phyloP scores from a whole-genome alignment of 2,113 vertebrate species.

The Amphilophus citrinellus region DNA sequence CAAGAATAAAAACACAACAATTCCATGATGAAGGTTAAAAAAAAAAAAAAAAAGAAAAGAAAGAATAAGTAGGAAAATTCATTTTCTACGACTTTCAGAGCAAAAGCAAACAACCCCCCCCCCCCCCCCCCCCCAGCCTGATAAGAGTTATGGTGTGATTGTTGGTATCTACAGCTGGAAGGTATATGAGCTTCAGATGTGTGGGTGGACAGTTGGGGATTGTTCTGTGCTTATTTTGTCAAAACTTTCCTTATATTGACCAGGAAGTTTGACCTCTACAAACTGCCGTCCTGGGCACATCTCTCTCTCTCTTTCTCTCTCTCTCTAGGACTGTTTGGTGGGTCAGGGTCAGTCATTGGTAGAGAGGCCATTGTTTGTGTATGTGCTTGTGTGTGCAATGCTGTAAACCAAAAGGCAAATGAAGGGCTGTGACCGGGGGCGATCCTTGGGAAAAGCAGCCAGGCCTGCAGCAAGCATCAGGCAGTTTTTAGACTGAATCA shows the following conservation, averaged over 20 bases:
- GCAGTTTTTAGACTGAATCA: conserved; percentile 2
- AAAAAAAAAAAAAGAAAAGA: no score
- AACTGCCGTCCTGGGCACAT: conserved; percentile 31
- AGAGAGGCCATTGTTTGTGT: conserved; percentile 3
- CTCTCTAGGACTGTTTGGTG: conserved; percentile 15
- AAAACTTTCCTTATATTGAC: conserved; percentile 73
- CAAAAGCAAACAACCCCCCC: no score
- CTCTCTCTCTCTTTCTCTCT: background rate
- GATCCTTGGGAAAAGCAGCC: conserved; percentile 42
- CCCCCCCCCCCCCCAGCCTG: no score
- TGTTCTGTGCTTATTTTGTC: conserved; percentile 69
- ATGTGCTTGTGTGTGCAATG: conserved; percentile 5
- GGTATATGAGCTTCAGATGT: conserved; percentile 56
- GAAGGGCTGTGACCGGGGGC: conserved; percentile 49
- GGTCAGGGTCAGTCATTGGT: conserved; percentile 37
- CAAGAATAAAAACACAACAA: no score
- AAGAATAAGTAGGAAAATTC: no score
- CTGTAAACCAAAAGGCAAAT: conserved; percentile 49
- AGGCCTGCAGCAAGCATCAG: conserved; percentile 45
- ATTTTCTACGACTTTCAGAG: no score
- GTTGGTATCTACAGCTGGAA: conserved; percentile 62
- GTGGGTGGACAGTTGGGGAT: conserved; percentile 44
- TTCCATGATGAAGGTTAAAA: no score
- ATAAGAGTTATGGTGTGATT: conserved; percentile 61
- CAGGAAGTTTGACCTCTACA: conserved; percentile 65